Base-by-base conservation (phyloP, 2,113 vertebrate genomes). In the Forbesichthys agassizii region DNA sequence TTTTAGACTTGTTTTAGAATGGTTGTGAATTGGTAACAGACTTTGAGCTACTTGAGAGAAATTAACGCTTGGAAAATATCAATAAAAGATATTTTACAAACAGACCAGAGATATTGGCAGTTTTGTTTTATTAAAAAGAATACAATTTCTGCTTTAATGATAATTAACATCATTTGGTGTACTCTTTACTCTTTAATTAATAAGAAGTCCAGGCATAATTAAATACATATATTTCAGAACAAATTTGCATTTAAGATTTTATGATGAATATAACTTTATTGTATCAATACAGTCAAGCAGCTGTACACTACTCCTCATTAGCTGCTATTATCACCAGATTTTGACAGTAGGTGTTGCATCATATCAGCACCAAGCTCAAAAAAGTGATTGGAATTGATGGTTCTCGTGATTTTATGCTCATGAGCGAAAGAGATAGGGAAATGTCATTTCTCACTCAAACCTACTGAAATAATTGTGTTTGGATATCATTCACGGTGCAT, bases 31-130 rank as follows among this genome's bases (percentile, higher is more conserved):
- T 11, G 48, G 11, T 78, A 64, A 53, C 33, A 57, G 47, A 57
- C 73, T 16, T 66, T 8, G 5, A 73, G 70, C 57, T 58, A 53
- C 68, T 61, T 64, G 58, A 53, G 63, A 18, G 65, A 86, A 75
- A 65, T 82, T 83, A 69, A 81, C 84, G 90, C 84, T 86, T 89
- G 85, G 84, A 84, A 89, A 91, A 86, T 82, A 87, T 82, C 80
- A 92, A 92, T 93, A 92, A 92, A 92, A 66, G 69, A 88, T 90
- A 90, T 91, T 91, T 90, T 92, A 87, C 84, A 88, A 82, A 88
- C 36, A 78, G 66, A 79, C 69, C 61, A 75, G 49, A 53, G 57
- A 68, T 51, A 58, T 27, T 11, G 54, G 11, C 33, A 9, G 55
- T 57, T 61, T 70, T 53, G 3, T 42, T 47, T 75, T 48, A 42